These are phyloP conservation scores for Magallana gigas DNA, from an alignment of 1,140 invertebrate genomes.

Conservation along the genomic window DNA sequence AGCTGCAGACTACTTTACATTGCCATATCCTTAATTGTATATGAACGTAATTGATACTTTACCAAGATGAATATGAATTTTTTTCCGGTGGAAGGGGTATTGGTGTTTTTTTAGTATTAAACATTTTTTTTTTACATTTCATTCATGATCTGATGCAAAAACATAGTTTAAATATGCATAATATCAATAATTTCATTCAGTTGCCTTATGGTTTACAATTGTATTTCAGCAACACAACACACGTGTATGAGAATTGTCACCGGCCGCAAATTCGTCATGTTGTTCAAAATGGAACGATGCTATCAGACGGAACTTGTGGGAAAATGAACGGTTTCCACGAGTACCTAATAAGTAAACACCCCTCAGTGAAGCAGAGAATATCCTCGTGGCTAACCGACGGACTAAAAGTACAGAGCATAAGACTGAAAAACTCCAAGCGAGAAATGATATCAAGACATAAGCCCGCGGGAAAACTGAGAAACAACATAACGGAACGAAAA, in stretches of 20 bases:
- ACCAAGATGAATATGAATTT: too few relatives aligned
- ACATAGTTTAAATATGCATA: too few relatives aligned
- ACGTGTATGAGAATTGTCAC: slow-evolving; percentile 18
- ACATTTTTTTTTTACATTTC: too few relatives aligned
- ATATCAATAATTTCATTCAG: too few relatives aligned
- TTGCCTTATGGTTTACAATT: too few relatives aligned
- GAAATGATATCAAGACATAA: too few relatives aligned
- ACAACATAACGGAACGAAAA: slow-evolving; percentile 8
- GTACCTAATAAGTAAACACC: slow-evolving; percentile 49
- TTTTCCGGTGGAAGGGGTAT: too few relatives aligned
- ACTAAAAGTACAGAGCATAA: slow-evolving; percentile 54
- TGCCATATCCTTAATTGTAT: too few relatives aligned
- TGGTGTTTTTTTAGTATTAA: too few relatives aligned
- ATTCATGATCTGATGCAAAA: too few relatives aligned
- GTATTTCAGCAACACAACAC: slow-evolving; percentile 33
- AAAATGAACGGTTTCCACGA: slow-evolving; percentile 54
- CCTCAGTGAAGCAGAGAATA: slow-evolving; percentile 42
- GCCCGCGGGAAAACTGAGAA: slow-evolving; percentile 14
- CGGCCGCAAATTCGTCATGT: slow-evolving; percentile 28
- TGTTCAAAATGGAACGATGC: slow-evolving; percentile 36
- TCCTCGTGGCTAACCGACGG: slow-evolving; percentile 48
- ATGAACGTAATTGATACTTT: too few relatives aligned
- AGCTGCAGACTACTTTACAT: too few relatives aligned
- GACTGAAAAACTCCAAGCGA: slow-evolving; percentile 18
- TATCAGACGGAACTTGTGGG: slow-evolving; percentile 40